Evolutionary conservation across 2,113 vertebrate species (phyloP).

Genomic region (Bothrops jararaca): DNA sequence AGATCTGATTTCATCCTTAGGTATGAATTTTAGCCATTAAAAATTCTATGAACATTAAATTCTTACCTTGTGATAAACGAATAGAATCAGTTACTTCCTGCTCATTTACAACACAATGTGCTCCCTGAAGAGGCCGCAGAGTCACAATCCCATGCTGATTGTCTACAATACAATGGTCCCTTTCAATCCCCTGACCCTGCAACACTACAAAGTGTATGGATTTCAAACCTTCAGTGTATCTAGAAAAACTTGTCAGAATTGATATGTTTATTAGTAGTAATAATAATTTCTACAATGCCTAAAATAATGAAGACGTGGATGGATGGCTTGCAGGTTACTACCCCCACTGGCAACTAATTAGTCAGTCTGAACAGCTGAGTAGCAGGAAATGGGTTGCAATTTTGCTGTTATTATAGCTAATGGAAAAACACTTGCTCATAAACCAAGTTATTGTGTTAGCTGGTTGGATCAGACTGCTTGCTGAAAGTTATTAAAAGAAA

Average conservation of each 20-base stretch:
- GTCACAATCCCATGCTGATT: conserved; percentile 83
- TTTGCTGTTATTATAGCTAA: background rate
- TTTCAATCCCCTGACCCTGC: conserved; percentile 78
- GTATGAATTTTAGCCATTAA: background rate
- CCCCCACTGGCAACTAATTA: background rate
- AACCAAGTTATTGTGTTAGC: background rate
- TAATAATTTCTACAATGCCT: background rate
- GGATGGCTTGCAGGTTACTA: background rate
- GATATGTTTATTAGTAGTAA: background rate
- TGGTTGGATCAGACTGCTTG: background rate
- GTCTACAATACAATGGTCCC: conserved; percentile 83
- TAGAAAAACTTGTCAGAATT: background rate
- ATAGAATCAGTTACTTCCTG: conserved; percentile 79
- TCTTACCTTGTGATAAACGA: conserved; percentile 88
- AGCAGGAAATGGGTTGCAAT: background rate
- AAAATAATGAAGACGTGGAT: background rate
- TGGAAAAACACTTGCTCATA: background rate
- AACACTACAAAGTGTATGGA: conserved; percentile 68
- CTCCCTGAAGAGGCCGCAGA: conserved; percentile 74
- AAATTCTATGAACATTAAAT: background rate
- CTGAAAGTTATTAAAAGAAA: background rate
- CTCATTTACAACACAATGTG: conserved; percentile 83
- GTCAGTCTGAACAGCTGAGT: background rate
- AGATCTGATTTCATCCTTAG: background rate
- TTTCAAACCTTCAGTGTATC: background rate